Percentiles rank a stretch among this genome's conserved stretches.
These are phyloP conservation scores for Argyrosomus japonicus DNA, from an alignment of 2,113 vertebrate genomes.

Conservation along the genomic window DNA sequence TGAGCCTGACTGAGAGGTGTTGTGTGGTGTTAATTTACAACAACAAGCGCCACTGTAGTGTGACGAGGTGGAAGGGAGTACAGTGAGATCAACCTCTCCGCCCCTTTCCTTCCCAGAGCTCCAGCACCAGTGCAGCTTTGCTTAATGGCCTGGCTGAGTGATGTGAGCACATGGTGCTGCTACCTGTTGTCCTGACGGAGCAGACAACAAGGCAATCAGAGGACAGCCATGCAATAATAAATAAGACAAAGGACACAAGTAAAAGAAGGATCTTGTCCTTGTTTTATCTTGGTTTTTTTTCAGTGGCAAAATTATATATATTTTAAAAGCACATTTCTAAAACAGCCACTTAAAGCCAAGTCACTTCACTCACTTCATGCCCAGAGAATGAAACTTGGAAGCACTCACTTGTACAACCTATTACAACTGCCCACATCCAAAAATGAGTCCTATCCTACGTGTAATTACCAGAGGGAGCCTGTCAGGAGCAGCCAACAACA, in stretches of 20 bases:
- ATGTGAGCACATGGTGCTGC: conserved; percentile 55
- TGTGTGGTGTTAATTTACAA: conserved; percentile 68
- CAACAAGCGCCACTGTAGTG: conserved; percentile 58
- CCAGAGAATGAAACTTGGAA: conserved; percentile 30
- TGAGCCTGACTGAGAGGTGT: conserved; percentile 72
- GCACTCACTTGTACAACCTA: conserved; percentile 32
- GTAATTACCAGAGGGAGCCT: conserved; percentile 60
- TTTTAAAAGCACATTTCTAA: conserved; percentile 4
- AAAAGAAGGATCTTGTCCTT: neutral
- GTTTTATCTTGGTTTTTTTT: conserved; percentile 1
- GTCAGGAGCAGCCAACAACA: conserved; percentile 37
- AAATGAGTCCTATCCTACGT: conserved; percentile 24
- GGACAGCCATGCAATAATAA: neutral
- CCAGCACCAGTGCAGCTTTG: conserved; percentile 38
- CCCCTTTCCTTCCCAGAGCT: conserved; percentile 23
- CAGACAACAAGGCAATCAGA: conserved; percentile 40
- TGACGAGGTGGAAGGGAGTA: conserved; percentile 49
- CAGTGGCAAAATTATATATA: neutral
- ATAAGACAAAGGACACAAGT: too few species aligned
- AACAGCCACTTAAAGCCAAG: conserved; percentile 7
- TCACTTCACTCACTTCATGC: conserved; percentile 4
- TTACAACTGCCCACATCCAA: conserved; percentile 48
- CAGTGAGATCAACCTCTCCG: conserved; percentile 44
- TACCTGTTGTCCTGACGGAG: conserved; percentile 66
- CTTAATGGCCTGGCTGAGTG: conserved; percentile 60